Base-by-base conservation (phyloP, 2,113 vertebrate genomes). In the Colinus virginianus region DNA sequence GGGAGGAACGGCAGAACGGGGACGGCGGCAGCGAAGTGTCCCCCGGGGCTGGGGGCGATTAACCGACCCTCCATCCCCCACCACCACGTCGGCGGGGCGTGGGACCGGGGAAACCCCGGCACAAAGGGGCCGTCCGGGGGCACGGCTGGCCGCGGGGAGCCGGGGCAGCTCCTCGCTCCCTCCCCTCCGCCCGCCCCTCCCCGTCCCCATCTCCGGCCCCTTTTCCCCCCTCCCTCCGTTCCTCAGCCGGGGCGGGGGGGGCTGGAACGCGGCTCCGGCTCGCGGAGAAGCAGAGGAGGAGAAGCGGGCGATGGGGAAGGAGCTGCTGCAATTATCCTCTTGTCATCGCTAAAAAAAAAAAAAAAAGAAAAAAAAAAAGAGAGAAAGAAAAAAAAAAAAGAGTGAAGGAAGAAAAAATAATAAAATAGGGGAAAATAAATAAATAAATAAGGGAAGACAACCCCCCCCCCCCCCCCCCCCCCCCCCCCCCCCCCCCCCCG, bases 161-260 rank as follows among this genome's bases (percentile, higher is more conserved):
- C 4, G 23, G 32, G 8, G 67, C 22, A 17, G 3, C 43, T 49
- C 51, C 46, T 4, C 68, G 1, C 62, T 48, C 36, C 43, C n/a
- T 22, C 16, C 36, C 25, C 81, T 18, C 40, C 14, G 34, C 30
- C 55, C 34, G 20, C 49, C 42, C 43, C 36, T 63, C 34, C 48
- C 19, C 66, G 45, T 77, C 56, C 91, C 56, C 90, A 34, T 51
- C 49, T 51, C 49, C 49, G 49, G 26, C 59, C n/a, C 59, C 51
- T 20, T 51, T 51, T 59, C 46, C 53, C 64, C 86, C 91, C 83
- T 85, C 80, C 64, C 59, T 67, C 95, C 36, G 36, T 36, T 92
- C 95, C 86, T 85, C 92, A 90, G 78, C 76, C 89, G 68, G 69
- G 63, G 88, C 45, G 67, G 88, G 84, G 84, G 78, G 78, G 94